Evolutionary conservation across 2,888 invertebrate species (phyloP).

Genomic region (Agriopis marginaria): DNA sequence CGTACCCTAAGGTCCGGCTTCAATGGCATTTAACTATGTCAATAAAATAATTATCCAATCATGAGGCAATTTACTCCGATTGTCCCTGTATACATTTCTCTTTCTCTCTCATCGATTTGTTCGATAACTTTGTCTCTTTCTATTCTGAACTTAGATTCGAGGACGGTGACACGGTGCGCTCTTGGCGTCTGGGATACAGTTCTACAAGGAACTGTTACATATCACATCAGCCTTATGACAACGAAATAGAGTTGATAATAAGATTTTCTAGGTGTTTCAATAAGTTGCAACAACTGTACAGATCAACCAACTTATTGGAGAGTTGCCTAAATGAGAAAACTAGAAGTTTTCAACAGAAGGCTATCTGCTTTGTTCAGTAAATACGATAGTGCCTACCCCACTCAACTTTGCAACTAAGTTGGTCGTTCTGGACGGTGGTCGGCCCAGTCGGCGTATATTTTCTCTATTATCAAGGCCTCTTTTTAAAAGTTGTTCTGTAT

Average conservation of each 20-base stretch:
- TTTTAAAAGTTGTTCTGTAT: conserved; percentile 55
- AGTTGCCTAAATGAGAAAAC: neutral
- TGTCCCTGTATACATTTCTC: conserved; percentile 64
- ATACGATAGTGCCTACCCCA: neutral
- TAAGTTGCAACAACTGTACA: conserved; percentile 58
- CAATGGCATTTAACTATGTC: conserved; percentile 78
- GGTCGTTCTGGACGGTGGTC: conserved; percentile 51
- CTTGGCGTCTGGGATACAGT: conserved; percentile 62
- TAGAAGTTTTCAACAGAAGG: neutral
- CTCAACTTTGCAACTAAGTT: conserved; percentile 24
- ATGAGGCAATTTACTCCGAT: conserved; percentile 80
- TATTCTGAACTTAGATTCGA: conserved; percentile 59
- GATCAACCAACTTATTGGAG: neutral
- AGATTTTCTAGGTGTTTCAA: neutral
- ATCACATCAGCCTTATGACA: conserved; percentile 11
- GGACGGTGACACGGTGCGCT: conserved; percentile 70
- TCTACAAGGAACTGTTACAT: conserved; percentile 45
- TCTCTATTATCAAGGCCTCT: conserved; percentile 69
- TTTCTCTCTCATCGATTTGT: conserved; percentile 42
- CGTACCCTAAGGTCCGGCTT: conserved; percentile 61
- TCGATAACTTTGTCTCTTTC: conserved; percentile 54
- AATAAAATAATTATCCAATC: conserved; percentile 86
- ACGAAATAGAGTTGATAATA: conserved; percentile 33
- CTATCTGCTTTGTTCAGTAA: neutral
- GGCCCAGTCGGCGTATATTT: conserved; percentile 64